A percentile compares a stretch with the other conserved stretches of the same genome.
These are phyloP conservation scores for Bradypodion pumilum DNA, from an alignment of 2,797 vertebrate genomes.

Conservation along the genomic window DNA sequence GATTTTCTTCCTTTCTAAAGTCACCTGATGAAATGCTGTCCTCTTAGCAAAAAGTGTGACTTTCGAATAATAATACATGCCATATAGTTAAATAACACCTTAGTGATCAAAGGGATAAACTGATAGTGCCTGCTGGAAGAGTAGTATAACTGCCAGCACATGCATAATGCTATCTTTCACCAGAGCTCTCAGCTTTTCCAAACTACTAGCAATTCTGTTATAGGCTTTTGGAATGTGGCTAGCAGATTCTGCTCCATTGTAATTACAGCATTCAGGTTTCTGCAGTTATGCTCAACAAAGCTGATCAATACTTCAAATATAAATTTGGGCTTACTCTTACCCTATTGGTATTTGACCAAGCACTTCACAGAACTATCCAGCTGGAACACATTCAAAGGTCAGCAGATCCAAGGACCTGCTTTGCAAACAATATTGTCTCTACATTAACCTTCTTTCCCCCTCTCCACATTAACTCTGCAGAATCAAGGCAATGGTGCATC, in stretches of 20 bases:
- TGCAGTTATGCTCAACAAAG: not conserved
- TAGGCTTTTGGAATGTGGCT: fast-evolving
- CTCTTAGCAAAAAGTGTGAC: not conserved
- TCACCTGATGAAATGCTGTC: not conserved
- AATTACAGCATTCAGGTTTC: not conserved
- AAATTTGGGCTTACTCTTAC: not conserved
- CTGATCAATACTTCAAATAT: slow-evolving; percentile 14
- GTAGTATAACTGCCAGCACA: not conserved
- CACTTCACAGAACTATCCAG: not conserved
- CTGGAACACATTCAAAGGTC: not conserved
- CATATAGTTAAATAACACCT: slow-evolving; percentile 1
- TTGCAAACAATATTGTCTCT: not conserved
- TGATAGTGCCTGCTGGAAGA: not conserved
- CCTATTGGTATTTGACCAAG: not conserved
- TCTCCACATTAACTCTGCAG: not conserved
- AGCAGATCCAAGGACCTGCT: not conserved
- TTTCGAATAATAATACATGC: fast-evolving
- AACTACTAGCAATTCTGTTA: not conserved
- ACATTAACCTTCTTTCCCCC: not conserved
- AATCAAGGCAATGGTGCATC: not conserved
- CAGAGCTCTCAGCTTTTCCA: not conserved
- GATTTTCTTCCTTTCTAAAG: not conserved
- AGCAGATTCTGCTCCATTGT: not conserved
- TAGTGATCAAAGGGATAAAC: not conserved
- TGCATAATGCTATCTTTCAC: not conserved